phyloP scores from a whole-genome alignment of 2,113 vertebrate genomes.

The Antennarius striatus region DNA sequence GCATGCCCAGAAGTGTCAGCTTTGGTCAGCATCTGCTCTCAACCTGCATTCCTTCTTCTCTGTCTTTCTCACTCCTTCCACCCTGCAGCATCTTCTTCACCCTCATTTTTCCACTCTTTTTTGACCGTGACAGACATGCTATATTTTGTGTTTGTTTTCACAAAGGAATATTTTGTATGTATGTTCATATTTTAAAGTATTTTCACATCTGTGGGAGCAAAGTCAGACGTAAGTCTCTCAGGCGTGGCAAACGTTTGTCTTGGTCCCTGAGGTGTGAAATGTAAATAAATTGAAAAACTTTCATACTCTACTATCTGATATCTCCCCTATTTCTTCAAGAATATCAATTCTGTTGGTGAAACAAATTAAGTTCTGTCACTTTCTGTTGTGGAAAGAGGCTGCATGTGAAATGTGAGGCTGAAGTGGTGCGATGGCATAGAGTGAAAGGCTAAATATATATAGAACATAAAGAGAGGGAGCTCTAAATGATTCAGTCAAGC shows the following conservation, averaged over 20 bases:
- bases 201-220: background rate
- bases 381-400: conserved; percentile 23
- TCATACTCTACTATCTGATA: conserved; percentile 5
- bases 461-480: background rate
- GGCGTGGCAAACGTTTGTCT: background rate
- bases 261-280: background rate
- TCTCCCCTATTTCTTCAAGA: conserved; percentile 8
- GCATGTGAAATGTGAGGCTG: conserved; percentile 23
- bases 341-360: conserved; percentile 18
- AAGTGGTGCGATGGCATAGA: background rate
- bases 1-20: conserved; percentile 66
- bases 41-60: conserved; percentile 28
- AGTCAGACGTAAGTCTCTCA: background rate
- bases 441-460: conserved; percentile 7
- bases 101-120: conserved; percentile 3
- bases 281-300: background rate
- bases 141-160: background rate
- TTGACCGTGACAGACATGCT: background rate
- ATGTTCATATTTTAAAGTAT: conserved; percentile 4
- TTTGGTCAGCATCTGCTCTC: conserved; percentile 63
- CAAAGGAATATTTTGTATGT: background rate
- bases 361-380: conserved; percentile 17
- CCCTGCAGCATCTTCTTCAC: conserved; percentile 44
- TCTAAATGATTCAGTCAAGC: conserved; percentile 10
- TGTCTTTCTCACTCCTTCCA: conserved; percentile 26